Evolutionary conservation across 2,113 vertebrate genomes (phyloP).

Genomic region (Cebidichthys violaceus): DNA sequence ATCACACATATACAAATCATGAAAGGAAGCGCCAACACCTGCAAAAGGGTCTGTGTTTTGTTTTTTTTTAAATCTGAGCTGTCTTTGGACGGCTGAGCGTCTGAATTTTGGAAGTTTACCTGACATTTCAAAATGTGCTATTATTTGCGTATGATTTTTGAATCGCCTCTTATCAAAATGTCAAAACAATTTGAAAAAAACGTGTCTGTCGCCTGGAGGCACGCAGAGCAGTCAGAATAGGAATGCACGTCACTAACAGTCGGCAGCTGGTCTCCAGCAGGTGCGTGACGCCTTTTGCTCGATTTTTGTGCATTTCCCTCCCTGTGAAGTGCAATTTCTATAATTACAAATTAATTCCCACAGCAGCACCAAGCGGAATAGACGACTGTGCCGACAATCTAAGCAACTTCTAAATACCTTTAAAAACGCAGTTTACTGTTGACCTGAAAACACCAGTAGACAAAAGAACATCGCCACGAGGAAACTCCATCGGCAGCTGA

Average conservation of each 20-base stretch:
- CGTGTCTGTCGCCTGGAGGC: background rate
- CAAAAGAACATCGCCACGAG: background rate
- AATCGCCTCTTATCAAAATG: constrained; percentile 26
- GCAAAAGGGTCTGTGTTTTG: constrained; percentile 5
- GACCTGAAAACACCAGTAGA: background rate
- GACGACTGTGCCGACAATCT: background rate
- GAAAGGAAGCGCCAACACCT: constrained; percentile 49
- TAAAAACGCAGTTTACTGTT: background rate
- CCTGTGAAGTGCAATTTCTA: background rate
- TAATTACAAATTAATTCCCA: background rate
- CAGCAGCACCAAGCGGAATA: background rate
- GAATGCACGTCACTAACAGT: background rate
- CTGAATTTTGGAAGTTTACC: constrained; percentile 35
- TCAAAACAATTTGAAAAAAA: background rate
- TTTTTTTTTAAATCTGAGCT: background rate
- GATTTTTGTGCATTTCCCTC: background rate
- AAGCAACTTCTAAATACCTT: background rate
- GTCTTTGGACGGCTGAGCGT: constrained; percentile 18
- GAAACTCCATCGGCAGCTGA: background rate
- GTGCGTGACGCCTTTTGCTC: background rate
- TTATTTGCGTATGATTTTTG: constrained; percentile 21
- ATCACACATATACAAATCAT: constrained; percentile 28
- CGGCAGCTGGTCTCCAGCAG: background rate
- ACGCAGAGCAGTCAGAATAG: background rate
- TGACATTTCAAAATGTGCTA: constrained; percentile 2